Base-by-base conservation (phyloP, 2,888 invertebrate species). In the Torymus auratus region DNA sequence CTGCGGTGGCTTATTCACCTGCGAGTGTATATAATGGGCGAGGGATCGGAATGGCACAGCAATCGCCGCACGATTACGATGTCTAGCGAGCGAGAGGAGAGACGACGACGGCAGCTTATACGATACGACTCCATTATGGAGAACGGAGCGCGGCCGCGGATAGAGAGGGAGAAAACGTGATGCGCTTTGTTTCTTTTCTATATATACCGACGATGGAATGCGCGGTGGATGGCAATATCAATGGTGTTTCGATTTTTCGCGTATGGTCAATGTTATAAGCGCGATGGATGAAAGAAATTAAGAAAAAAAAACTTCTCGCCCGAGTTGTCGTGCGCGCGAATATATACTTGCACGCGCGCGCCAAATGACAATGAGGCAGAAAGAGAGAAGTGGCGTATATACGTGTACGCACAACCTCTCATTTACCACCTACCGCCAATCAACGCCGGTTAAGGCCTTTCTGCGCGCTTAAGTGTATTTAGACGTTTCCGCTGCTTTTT, bases 351-450 rank as follows among this genome's bases (percentile, higher is more conserved):
- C 28, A 7, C 28, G 28, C 28, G 28, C 7, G 28, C 7, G 28
- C 7, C 7, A 62, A 68, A 14, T 10, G 68, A 53, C 55, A 68
- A 68, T 55, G 55, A 68, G 55, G 28, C 28, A 28, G 28, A 28
- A 28, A 28, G 28, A 28, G 28, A 28, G 28, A 28, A 52, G 53
- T 14, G 7, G 17, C 17, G 52, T 52, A 1, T 28, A n/a, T 13
- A 5, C 7, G 17, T 61, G 62, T 28, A 23, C 67, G 61, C 12
- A 23, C 62, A 87, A 88, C 88, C 87, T 86, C 87, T 88, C 87
- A 89, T 88, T 89, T 89, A 87, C 88, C 89, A 88, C 89, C 88
- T 87, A 88, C 88, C 87, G 85, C 28, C 86, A 88, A 89, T 88
- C 87, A 87, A 86, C 86, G 83, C 84, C 87, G 86, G 86, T 88